Percentiles rank a stretch among this genome's conserved stretches.
These are phyloP conservation scores for Myodes glareolus DNA, from an alignment of 2,113 vertebrate genomes.

Conservation along the genomic window DNA sequence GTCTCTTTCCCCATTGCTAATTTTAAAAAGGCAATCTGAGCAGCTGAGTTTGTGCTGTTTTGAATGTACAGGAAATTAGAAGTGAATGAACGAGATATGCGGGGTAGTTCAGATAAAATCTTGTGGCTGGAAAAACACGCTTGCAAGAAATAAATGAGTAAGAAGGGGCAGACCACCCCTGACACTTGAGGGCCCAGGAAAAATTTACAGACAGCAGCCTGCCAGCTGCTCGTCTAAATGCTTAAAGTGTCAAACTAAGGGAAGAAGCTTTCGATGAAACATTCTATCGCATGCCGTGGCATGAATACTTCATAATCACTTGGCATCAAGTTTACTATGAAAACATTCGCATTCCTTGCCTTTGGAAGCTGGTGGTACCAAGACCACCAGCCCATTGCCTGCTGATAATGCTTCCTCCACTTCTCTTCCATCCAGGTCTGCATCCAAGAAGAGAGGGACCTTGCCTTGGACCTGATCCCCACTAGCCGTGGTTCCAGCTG, in stretches of 20 bases:
- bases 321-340: neutral
- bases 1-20: slow-evolving; percentile 26
- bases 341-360: neutral
- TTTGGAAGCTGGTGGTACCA: neutral
- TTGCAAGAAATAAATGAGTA: slow-evolving; percentile 58
- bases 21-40: neutral
- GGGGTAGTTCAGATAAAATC: slow-evolving; percentile 7
- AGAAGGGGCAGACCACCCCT: neutral
- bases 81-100: slow-evolving; percentile 45
- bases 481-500: neutral
- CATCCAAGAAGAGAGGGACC: neutral
- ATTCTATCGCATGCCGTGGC: neutral
- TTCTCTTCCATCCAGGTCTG: neutral
- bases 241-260: neutral
- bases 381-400: neutral
- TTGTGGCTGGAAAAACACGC: neutral
- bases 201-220: neutral
- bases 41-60: slow-evolving; percentile 34
- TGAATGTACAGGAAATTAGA: slow-evolving; percentile 73
- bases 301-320: neutral
- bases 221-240: neutral
- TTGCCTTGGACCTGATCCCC: neutral
- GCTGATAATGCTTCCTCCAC: neutral
- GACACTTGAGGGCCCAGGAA: neutral
- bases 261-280: neutral